Evolutionary conservation across 2,888 invertebrate genomes (phyloP), one percentile per base, ranked within the genome.

Genomic region (Zhuqinia jingwanae): DNA sequence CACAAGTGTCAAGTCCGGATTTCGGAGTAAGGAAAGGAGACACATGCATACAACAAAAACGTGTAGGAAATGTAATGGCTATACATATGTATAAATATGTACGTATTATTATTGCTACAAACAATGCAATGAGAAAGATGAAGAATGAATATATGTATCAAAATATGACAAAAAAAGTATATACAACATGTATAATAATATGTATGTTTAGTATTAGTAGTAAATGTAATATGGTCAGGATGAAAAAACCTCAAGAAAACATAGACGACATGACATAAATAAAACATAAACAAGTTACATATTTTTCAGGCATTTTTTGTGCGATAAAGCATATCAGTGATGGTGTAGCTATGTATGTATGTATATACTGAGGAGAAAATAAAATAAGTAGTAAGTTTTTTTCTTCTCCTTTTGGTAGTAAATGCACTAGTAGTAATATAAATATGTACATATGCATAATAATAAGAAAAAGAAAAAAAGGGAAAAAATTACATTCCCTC

Each of bases 281-380:
- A 85, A 87, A 87, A 87, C 84, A 87, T 87, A 87, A 87, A 87
- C 87, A 87, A 87, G 87, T 76, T 87, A 80, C 79, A 79, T 78
- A 78, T 85, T 79, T 78, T 73, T 68, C 20, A 65, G 56, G 58
- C 58, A 58, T 68, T 85, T 60, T 78, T 68, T 84, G 17, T 84
- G 17, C 27, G 56, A 77, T 78, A 68, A 68, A 42, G 68, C 73
- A 68, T 56, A 78, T 70, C 47, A 15, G 60, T 58, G n/a, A 20
- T 50, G n/a, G 50, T 63, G n/a, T 13, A 42, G 42, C 0, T 63
- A 63, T 63, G 30, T n/a, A 63, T 25, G 60, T 30, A 63, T n/a
- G n/a, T n/a, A n/a, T n/a, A n/a, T n/a, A n/a, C n/a, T n/a, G 36
- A 36, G 13, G 53, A 5, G 17, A 47, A 73, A 60, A 42, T 47